Evolutionary conservation across 2,888 invertebrate genomes (phyloP), one percentile per base, ranked within the genome.

Genomic region (Rotaria sp.): DNA sequence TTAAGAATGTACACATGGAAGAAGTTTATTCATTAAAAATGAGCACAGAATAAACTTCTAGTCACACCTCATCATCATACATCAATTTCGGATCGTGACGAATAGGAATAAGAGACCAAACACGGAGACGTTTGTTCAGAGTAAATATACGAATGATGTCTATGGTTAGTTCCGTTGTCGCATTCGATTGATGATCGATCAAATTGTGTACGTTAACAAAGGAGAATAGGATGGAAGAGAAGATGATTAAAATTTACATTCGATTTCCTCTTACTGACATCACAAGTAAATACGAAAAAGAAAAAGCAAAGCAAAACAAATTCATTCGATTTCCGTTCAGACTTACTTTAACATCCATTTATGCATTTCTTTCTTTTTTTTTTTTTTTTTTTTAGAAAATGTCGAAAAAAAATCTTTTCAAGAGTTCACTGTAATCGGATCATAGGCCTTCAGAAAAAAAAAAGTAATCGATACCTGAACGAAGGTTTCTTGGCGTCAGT

Each of bases 161-260:
- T 67, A 67, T 67, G 67, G 67, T 67, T 67, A 67, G 67, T 67
- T 67, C 67, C 67, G 67, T 67, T 67, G 67, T 67, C 67, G 67
- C 67, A 67, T 67, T 67, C 67, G 67, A 67, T 67, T 67, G 67
- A 67, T 67, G 67, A 67, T 67, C 67, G 67, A 67, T 67, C 67
- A 67, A n/a, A 67, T 67, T 67, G 67, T 35, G 35, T 67, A 38
- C 67, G 67, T 67, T 67, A 67, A 38, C 67, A 67, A 38, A 67
- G 35, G n/a, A 59, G 21, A 67, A 35, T 30, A 67, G 35, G 35
- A 67, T 67, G 67, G 67, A 67, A 67, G 67, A 67, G 67, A 67
- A 67, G 67, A 67, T 67, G 67, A 67, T 67, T 67, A 67, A 67
- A 67, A 67, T 67, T 67, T 67, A 67, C 67, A 67, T 67, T 67